Base-by-base conservation (phyloP, 2,888 invertebrate species). In the Chloroclysta siterata region DNA sequence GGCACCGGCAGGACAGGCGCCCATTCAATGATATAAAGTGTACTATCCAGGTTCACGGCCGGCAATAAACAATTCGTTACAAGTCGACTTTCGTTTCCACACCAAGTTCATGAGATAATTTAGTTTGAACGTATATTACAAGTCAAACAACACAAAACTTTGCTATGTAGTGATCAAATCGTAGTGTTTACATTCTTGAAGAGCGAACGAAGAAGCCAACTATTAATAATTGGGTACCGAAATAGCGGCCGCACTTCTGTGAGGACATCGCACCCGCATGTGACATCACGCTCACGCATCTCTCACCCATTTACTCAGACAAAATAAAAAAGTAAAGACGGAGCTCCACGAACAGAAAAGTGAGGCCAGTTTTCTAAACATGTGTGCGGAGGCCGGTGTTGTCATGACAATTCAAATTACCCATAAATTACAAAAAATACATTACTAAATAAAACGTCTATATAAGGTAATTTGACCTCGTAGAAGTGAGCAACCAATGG, bases 121-220 rank as follows among this genome's bases (percentile, higher is more conserved):
- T 41, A 5, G 6, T 6, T 7, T 6, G n/a, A 41, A 41, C 13
- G 41, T 41, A n/a, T 4, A 44, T 22, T 29, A 51, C 0, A 51
- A 15, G 36, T 52, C n/a, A n/a, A 36, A 36, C 22, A 36, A 52
- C 11, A 6, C 33, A n/a, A 10, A 28, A 7, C 10, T 44, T 33
- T 15, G 15, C 54, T 14, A 5, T 4, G 52, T 39, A 28, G 17
- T 36, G 5, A 22, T 15, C 5, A 15, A 22, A 44, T 53, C 28
- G 54, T 59, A 56, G 62, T 67, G 67, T 67, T 67, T 67, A 65
- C 69, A 67, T 64, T 53, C 15, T 36, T 39, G 11, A 29, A 41
- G 41, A 50, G 48, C 60, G 48, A 53, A 48, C 44, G 41, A 39
- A 47, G 51, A 50, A 14, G 42, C 42, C 36, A 10, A 14, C 59